Conservation (phyloP, 2,113 vertebrate species). For the Pontoporia blainvillei region DNA sequence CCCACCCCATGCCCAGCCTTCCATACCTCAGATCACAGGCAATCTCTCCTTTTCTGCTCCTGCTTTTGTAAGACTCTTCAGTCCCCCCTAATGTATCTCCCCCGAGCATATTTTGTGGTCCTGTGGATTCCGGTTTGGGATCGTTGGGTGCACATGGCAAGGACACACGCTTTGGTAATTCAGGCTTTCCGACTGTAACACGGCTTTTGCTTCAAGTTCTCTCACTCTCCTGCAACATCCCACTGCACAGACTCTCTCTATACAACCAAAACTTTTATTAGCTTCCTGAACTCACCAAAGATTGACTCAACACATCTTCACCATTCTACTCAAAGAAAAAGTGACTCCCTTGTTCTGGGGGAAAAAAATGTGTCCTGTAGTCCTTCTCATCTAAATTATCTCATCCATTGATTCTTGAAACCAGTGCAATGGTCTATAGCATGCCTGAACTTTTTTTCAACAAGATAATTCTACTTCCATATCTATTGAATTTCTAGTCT, state of each 20-base stretch:
- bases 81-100: neutral
- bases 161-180: neutral
- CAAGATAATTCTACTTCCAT: neutral
- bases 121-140: neutral
- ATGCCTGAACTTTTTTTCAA: neutral
- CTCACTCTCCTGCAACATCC: neutral
- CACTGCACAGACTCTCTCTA: neutral
- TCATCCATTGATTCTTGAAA: neutral
- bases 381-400: neutral
- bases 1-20: neutral
- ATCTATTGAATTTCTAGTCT: constrained; percentile 21
- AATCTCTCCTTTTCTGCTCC: neutral
- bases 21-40: neutral
- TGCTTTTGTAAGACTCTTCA: neutral
- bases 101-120: neutral
- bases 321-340: neutral
- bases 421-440: neutral
- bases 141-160: neutral
- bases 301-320: neutral
- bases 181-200: neutral
- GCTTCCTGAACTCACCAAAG: neutral
- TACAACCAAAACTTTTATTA: neutral
- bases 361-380: neutral
- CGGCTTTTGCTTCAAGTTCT: neutral
- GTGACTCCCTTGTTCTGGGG: neutral